These are phyloP conservation scores for Xiphias gladius DNA, from an alignment of 2,113 vertebrate genomes.

Conservation along the genomic window DNA sequence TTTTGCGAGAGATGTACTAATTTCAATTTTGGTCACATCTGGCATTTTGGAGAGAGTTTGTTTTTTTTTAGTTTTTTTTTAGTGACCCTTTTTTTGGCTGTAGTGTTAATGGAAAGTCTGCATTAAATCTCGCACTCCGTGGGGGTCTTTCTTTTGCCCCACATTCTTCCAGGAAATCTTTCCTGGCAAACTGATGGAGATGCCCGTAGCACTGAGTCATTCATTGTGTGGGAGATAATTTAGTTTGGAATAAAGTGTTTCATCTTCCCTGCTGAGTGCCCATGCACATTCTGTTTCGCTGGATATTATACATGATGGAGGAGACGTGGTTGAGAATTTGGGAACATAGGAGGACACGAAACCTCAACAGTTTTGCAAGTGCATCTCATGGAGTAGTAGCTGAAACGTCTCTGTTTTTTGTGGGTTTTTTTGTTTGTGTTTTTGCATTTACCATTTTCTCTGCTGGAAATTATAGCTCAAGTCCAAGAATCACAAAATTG, in stretches of 20 bases:
- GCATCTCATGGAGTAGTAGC: background rate
- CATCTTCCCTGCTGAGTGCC: slow-evolving; percentile 1
- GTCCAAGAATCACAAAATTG: background rate
- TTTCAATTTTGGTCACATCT: background rate
- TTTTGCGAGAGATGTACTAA: background rate
- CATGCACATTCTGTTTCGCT: slow-evolving; percentile 10
- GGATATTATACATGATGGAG: background rate
- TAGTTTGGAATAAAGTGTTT: background rate
- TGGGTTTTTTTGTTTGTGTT: too few relatives aligned
- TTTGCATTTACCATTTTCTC: background rate
- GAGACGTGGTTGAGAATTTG: background rate
- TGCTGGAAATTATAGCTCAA: background rate
- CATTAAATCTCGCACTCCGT: background rate
- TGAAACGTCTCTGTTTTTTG: background rate
- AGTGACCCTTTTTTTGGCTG: background rate
- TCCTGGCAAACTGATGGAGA: background rate
- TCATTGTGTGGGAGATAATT: slow-evolving; percentile 15
- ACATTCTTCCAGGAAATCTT: background rate
- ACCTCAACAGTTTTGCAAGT: background rate
- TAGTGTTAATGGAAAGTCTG: slow-evolving; percentile 7
- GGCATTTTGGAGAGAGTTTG: background rate
- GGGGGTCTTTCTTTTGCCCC: background rate
- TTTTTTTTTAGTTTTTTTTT: too few relatives aligned
- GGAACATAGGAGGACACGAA: background rate
- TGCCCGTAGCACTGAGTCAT: slow-evolving; percentile 8